Conservation (phyloP, 2,113 vertebrate genomes). For the Orycteropus afer region DNA sequence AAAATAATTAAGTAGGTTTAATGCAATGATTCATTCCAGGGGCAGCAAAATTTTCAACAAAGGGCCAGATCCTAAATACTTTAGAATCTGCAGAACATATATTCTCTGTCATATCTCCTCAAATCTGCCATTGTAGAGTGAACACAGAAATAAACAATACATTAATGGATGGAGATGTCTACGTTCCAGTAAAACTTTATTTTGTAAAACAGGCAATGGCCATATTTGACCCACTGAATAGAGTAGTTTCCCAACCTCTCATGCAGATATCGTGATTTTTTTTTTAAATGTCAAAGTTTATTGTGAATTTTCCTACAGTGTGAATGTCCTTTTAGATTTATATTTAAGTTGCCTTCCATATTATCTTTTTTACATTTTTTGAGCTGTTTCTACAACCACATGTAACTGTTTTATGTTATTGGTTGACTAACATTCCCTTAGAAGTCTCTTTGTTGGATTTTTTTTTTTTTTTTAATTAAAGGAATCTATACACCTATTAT, state of each 20-base stretch:
- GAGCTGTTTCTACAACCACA: background rate
- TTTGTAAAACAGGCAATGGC: background rate
- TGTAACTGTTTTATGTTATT: background rate
- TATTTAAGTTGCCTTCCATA: background rate
- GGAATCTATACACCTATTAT: no score
- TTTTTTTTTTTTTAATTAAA: no score
- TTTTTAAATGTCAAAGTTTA: background rate
- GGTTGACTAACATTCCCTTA: background rate
- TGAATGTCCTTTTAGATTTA: background rate
- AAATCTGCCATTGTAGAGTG: background rate
- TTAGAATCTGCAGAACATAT: background rate
- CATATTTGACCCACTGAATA: background rate
- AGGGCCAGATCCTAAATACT: background rate
- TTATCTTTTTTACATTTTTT: background rate
- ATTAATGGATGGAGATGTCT: background rate
- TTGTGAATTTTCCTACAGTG: background rate
- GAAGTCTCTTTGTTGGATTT: no score
- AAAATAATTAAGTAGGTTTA: background rate
- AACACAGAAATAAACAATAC: background rate
- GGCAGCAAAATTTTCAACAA: background rate
- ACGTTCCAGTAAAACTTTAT: slow-evolving; percentile 35
- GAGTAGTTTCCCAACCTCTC: background rate
- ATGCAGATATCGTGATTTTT: background rate
- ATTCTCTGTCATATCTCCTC: background rate
- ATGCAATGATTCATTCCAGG: background rate